These are phyloP conservation scores for Pseudotriccus pelzelni DNA, from an alignment of 2,797 vertebrate genomes.

Conservation along the genomic window DNA sequence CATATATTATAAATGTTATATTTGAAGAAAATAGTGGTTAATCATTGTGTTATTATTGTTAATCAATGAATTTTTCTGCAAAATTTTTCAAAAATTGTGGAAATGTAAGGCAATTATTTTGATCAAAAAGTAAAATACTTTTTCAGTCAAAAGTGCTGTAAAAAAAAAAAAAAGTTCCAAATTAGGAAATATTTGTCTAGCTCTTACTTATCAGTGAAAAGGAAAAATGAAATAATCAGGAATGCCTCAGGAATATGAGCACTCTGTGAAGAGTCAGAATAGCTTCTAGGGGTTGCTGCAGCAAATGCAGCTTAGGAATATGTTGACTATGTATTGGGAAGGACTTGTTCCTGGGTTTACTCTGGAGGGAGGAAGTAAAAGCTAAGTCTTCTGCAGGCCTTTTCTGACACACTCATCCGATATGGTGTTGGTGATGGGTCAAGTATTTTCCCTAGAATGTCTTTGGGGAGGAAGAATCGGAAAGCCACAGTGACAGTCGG, in stretches of 20 bases:
- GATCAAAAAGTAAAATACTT: background rate
- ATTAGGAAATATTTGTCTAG: background rate
- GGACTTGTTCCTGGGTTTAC: background rate
- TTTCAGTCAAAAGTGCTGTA: background rate
- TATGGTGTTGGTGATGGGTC: background rate
- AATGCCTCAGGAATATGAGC: background rate
- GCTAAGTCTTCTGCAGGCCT: background rate
- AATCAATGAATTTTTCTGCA: background rate
- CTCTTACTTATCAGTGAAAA: background rate
- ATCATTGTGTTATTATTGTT: background rate
- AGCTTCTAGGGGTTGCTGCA: background rate
- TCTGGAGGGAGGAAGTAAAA: background rate
- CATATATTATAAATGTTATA: background rate
- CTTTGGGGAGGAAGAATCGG: background rate
- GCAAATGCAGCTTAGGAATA: background rate
- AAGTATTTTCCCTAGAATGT: background rate
- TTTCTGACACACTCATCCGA: background rate
- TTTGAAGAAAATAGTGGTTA: background rate
- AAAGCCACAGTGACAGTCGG: background rate
- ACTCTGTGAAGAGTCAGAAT: background rate
- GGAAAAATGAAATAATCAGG: background rate
- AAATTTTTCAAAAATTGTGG: background rate
- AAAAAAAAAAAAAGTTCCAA: background rate
- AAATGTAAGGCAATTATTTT: background rate
- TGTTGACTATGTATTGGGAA: background rate